Evolutionary conservation across 2,797 vertebrate genomes (phyloP).

Genomic region (Malurus splendens): DNA sequence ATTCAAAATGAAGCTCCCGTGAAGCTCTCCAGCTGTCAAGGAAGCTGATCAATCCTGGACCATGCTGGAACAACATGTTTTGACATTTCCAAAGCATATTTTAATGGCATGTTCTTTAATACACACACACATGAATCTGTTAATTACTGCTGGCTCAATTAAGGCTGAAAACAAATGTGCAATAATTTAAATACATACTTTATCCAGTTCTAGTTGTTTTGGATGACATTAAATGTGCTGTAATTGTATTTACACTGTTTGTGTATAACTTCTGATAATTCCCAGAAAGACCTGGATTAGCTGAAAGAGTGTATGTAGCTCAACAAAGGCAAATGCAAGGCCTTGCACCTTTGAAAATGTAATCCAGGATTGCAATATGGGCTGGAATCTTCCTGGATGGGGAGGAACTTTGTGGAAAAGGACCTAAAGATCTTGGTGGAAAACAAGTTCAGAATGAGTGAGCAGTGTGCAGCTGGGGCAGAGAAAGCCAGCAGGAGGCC

Average conservation of each 20-base stretch:
- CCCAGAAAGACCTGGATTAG: neutral
- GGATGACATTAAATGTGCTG: neutral
- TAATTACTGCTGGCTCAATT: neutral
- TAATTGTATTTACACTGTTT: neutral
- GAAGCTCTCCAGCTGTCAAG: constrained; percentile 3
- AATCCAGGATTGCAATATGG: rapidly evolving
- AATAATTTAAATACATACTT: neutral
- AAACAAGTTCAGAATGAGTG: neutral
- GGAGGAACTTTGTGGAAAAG: neutral
- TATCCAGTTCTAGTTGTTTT: neutral
- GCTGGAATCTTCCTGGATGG: neutral
- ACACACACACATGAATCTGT: neutral
- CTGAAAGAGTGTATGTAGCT: neutral
- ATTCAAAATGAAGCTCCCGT: neutral
- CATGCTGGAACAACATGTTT: neutral
- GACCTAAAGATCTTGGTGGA: neutral
- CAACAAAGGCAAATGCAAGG: neutral
- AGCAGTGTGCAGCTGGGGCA: neutral
- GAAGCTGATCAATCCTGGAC: neutral
- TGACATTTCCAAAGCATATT: constrained; percentile 26
- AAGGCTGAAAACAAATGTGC: neutral
- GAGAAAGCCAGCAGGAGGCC: neutral
- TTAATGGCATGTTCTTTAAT: neutral
- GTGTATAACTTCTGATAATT: neutral
- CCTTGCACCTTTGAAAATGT: neutral